Evolutionary conservation across 2,113 vertebrate genomes (phyloP).

Genomic region (Heloderma charlesbogerti): DNA sequence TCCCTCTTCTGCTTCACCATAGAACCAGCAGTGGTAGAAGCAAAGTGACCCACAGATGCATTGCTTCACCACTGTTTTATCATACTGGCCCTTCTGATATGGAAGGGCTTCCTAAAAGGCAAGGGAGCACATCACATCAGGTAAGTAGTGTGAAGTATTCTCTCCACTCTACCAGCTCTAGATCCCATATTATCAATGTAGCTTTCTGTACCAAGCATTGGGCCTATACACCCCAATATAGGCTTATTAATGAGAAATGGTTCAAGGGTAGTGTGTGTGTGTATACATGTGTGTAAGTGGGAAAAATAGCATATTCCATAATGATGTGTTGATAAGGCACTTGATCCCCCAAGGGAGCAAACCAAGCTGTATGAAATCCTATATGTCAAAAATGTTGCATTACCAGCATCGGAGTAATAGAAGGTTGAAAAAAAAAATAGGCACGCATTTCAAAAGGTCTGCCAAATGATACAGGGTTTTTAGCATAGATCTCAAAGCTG

Average conservation of each 20-base stretch:
- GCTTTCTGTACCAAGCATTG: too few relatives aligned
- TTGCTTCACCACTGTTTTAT: not conserved
- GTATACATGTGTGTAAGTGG: not conserved
- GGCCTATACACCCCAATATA: not conserved
- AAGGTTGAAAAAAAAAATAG: not conserved
- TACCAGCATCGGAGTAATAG: not conserved
- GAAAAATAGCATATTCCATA: too few relatives aligned
- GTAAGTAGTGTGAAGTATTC: not conserved
- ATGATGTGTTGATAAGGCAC: not conserved
- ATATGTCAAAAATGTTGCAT: fast-evolving
- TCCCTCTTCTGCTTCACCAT: not conserved
- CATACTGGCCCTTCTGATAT: not conserved
- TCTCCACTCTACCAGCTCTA: not conserved
- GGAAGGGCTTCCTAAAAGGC: not conserved
- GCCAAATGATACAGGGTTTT: too few relatives aligned
- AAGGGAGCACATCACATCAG: too few relatives aligned
- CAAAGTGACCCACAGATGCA: not conserved
- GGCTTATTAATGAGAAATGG: not conserved
- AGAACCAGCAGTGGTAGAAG: not conserved
- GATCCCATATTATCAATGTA: not conserved
- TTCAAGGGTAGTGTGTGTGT: not conserved
- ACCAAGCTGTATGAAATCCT: not conserved
- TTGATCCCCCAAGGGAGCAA: not conserved
- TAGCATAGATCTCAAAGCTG: too few relatives aligned
- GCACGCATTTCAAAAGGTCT: not conserved